Base-by-base conservation (phyloP, 2,797 vertebrate genomes). In the Sebastes aleutianus region DNA sequence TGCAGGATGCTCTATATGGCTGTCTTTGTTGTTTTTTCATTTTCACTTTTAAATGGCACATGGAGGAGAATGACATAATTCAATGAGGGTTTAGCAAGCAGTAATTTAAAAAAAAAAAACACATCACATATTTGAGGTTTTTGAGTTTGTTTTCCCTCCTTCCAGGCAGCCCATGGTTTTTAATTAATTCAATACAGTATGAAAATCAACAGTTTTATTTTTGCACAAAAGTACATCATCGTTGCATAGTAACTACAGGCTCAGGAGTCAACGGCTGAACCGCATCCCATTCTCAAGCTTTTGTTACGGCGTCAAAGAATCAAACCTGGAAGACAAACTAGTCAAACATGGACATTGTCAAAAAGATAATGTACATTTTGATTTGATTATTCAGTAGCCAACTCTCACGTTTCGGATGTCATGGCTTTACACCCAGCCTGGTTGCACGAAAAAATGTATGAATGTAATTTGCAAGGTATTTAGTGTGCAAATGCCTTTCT, bases 181-280 rank as follows among this genome's bases (percentile, higher is more conserved):
- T 80, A 70, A 82, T 84, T 78, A 62, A 85, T 82, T 85, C 66
- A 72, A 18, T 47, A 76, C 3, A 72, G 50, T 65, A 22, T 59
- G 26, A 86, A 68, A 71, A 74, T 72, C n/a, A 31, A 64, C 71
- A 11, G 22, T 72, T 84, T 53, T 78, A 58, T 76, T 69, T 71
- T 69, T 71, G 34, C 65, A 32, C 61, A 57, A 47, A 66, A 73
- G 57, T 70, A 64, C 31, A 34, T 54, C 59, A 65, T 71, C 1
- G 24, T 79, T 69, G 74, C 72, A 27, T 71, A 20, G 70, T 71
- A 79, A 78, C 83, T 39, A 57, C 18, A 80, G 64, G 64, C 27
- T 16, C 36, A 43, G 39, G 22, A 57, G 61, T 50, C 36, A 75
- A 18, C 26, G 72, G 26, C 56, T 54, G 32, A 78, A 47, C n/a